These are phyloP conservation scores for Bombylius discolor DNA, from an alignment of 2,888 invertebrate genomes.

Conservation along the genomic window DNA sequence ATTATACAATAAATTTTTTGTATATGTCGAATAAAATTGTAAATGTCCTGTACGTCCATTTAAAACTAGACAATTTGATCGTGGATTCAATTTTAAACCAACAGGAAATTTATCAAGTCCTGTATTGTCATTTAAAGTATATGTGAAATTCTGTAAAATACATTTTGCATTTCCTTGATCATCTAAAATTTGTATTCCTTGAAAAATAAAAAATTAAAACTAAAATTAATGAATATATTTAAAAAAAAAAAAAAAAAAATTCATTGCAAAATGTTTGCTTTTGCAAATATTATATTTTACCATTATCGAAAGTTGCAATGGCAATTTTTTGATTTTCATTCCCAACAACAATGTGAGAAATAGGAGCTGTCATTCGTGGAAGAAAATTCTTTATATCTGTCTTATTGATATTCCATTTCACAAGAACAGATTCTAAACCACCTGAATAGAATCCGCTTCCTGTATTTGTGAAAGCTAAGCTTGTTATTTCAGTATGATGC, in stretches of 20 bases:
- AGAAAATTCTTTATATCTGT: conserved; percentile 42
- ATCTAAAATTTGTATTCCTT: conserved; percentile 41
- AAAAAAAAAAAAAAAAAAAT: too few species aligned
- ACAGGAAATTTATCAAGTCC: conserved; percentile 36
- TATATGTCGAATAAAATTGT: conserved; percentile 56
- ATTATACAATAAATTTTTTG: conserved; percentile 54
- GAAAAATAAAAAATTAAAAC: background rate
- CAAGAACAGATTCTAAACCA: conserved; percentile 64
- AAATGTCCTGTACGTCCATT: conserved; percentile 62
- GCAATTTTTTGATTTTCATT: conserved; percentile 50
- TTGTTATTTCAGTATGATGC: conserved; percentile 59
- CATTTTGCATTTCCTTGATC: conserved; percentile 41
- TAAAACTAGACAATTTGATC: conserved; percentile 49
- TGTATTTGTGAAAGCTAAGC: conserved; percentile 48
- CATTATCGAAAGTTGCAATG: conserved; percentile 57
- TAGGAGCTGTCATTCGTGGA: conserved; percentile 56
- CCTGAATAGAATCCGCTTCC: conserved; percentile 62
- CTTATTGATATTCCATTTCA: conserved; percentile 54
- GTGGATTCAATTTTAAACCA: conserved; percentile 43
- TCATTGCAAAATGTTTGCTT: background rate
- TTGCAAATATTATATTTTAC: conserved; percentile 19
- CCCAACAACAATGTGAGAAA: conserved; percentile 49
- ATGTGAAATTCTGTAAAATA: conserved; percentile 55
- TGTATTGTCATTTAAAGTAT: conserved; percentile 39
- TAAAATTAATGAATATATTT: background rate